phyloP scores from a whole-genome alignment of 2,888 invertebrate genomes.

The Drosophila mettleri region DNA sequence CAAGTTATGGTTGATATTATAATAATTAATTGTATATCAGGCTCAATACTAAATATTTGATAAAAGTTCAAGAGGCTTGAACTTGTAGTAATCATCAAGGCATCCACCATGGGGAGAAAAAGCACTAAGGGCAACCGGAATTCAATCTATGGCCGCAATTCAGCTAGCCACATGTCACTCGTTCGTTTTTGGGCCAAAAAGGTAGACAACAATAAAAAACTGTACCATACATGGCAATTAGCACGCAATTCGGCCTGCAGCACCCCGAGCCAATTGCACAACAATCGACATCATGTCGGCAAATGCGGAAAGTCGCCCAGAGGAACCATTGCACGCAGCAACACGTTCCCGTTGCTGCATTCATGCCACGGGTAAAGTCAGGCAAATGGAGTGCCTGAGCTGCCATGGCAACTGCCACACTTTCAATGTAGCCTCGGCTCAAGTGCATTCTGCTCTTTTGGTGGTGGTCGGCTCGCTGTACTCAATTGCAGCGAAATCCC shows the following conservation, averaged over 20 bases:
- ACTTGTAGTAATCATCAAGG: background rate
- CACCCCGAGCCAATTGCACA: constrained; percentile 21
- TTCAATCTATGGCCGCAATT: constrained; percentile 38
- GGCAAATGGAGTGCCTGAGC: constrained; percentile 33
- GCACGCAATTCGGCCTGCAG: constrained; percentile 28
- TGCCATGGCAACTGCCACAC: constrained; percentile 14
- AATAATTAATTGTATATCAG: too few relatives aligned
- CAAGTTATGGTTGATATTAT: too few relatives aligned
- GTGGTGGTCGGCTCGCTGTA: constrained; percentile 37
- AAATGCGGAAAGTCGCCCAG: constrained; percentile 67
- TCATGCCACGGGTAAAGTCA: constrained; percentile 27
- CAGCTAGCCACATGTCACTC: constrained; percentile 37
- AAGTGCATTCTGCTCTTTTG: constrained; percentile 25
- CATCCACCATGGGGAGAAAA: background rate
- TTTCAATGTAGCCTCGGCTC: constrained; percentile 11
- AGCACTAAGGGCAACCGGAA: constrained; percentile 26
- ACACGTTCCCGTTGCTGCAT: constrained; percentile 9
- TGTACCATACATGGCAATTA: constrained; percentile 64
- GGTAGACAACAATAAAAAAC: constrained; percentile 41
- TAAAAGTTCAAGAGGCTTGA: too few relatives aligned
- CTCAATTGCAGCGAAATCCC: constrained; percentile 62
- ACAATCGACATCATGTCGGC: constrained; percentile 55
- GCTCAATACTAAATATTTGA: too few relatives aligned
- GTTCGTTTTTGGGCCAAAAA: constrained; percentile 36
- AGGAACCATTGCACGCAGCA: constrained; percentile 43